Percentiles rank a stretch among this genome's conserved stretches.
Conservation (phyloP, 2,888 invertebrate species). For the Sesia bembeciformis region DNA sequence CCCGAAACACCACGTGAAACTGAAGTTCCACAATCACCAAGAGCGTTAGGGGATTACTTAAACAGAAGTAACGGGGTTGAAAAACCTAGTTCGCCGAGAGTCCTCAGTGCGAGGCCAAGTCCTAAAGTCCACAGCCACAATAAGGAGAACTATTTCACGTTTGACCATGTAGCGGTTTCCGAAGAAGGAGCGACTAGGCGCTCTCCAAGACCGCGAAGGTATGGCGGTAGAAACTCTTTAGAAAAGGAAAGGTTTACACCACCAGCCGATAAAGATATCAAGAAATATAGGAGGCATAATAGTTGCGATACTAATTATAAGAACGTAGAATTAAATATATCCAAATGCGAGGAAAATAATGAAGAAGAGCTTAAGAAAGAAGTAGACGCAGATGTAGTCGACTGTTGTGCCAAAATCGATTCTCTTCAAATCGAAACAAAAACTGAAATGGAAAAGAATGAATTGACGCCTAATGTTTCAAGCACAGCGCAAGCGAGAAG, state of each 20-base stretch:
- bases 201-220: constrained; percentile 47
- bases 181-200: constrained; percentile 32
- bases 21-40: constrained; percentile 55
- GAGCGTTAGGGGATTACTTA: constrained; percentile 43
- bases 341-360: constrained; percentile 43
- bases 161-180: constrained; percentile 35
- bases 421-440: constrained; percentile 37
- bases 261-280: constrained; percentile 53
- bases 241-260: constrained; percentile 58
- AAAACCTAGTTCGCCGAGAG: constrained; percentile 34
- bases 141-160: constrained; percentile 65
- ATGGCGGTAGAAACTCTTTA: constrained; percentile 58
- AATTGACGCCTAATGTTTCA: constrained; percentile 31
- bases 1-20: constrained; percentile 52
- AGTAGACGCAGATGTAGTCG: constrained; percentile 45
- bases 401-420: constrained; percentile 56
- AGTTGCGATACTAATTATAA: constrained; percentile 64
- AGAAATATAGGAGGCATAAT: constrained; percentile 55
- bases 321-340: constrained; percentile 45
- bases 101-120: constrained; percentile 47
- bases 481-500: constrained; percentile 57
- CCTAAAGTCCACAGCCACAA: constrained; percentile 59
- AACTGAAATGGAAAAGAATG: constrained; percentile 32
- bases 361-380: constrained; percentile 18
- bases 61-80: constrained; percentile 42